phyloP scores from a whole-genome alignment of 37 sponge, comb jelly and placozoan species.

The Ephydatia muelleri region DNA sequence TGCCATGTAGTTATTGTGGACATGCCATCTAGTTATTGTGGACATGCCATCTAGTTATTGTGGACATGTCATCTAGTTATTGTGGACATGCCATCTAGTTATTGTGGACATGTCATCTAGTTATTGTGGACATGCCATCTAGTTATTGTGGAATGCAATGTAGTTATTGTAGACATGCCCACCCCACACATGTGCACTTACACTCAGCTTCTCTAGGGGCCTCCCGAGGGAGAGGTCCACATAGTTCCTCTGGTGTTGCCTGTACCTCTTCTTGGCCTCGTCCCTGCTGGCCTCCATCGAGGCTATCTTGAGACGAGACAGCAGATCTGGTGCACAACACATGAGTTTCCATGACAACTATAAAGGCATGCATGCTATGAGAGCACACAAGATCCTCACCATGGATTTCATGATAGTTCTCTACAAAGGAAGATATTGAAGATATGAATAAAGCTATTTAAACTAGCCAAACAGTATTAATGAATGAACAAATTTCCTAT shows the following conservation, averaged over 20 bases:
- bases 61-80: too few species aligned
- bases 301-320: constrained; percentile 78
- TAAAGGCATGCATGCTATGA: not conserved
- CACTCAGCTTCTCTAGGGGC: constrained; percentile 92
- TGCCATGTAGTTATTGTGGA: too few species aligned
- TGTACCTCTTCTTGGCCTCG: constrained; percentile 70
- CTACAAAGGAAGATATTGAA: constrained; percentile 30
- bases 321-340: constrained; percentile 36
- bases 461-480: too few species aligned
- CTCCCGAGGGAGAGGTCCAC: constrained; percentile 69
- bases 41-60: too few species aligned
- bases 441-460: not conserved
- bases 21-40: too few species aligned
- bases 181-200: too few species aligned
- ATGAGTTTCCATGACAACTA: not conserved
- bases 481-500: not conserved
- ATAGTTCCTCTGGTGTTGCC: constrained; percentile 65
- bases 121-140: too few species aligned
- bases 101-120: too few species aligned
- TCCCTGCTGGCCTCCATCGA: constrained; percentile 73
- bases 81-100: too few species aligned
- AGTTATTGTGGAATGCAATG: too few species aligned
- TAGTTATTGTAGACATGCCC: not conserved
- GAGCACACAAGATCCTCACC: constrained; percentile 44
- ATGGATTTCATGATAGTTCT: constrained; percentile 84